Base-by-base conservation (phyloP, 1,140 invertebrate genomes). In the Aculops lycopersici region DNA sequence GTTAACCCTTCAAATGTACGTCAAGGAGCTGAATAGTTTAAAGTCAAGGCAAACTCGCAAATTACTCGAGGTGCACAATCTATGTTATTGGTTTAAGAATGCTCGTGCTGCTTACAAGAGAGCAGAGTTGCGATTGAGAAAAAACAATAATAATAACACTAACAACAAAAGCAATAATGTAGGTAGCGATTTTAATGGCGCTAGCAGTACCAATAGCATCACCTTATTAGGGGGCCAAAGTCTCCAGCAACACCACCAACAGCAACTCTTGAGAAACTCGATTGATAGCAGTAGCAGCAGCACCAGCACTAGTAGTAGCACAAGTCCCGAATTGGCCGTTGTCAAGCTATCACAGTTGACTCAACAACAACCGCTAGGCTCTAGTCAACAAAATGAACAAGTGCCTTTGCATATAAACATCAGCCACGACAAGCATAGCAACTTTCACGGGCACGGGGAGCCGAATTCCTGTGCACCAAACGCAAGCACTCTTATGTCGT, bases 61-160 rank as follows among this genome's bases (percentile, higher is more conserved):
- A 52, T 81, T 80, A 0, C 61, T 94, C 17, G 84, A 95, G 57
- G 71, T 90, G 1, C 88, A 88, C 52, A 95, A 95, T 54, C 81
- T 95, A 12, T 83, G 92, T 17, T 92, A 92, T 55, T 94, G 86
- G 86, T 94, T 95, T 55, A 95, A 94, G 58, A 94, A 95, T 54
- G 83, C 86, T 0, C 64, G 86, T 40, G 86, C 86, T 8, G 84
- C 86, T 2, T 76, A 83, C 54, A 84, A 90, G 52, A 62, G 83
- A 31, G 58, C 58, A 17, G 58, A 58, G 46, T 41, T 44, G n/a
- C 24, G 24, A 8, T 31, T 31, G 24, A 8, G n/a, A 8, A n/a
- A 8, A 8, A 31, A 31, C 24, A 8, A 31, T 31, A 8, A 31
- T 31, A 8, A 31, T n/a, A 31, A n/a, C 24, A 31, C 8, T n/a